Percentiles rank a stretch among this genome's conserved stretches.
Evolutionary conservation across 2,113 vertebrate genomes (phyloP).

Genomic region (Isichthys henryi): DNA sequence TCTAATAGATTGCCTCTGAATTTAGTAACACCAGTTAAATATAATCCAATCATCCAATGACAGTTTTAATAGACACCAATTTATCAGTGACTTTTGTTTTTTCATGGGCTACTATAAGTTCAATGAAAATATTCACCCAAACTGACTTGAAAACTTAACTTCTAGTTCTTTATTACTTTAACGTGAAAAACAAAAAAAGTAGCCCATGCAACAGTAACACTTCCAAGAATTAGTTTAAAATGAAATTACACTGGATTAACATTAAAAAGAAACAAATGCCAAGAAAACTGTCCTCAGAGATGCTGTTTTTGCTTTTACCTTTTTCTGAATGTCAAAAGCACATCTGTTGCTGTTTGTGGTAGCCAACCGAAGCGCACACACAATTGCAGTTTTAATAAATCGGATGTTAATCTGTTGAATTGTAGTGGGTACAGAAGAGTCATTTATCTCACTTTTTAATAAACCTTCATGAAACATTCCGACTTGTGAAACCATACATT

Average conservation of each 20-base stretch:
- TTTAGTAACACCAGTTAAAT: background rate
- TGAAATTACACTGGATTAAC: background rate
- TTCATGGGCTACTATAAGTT: background rate
- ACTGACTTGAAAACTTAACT: background rate
- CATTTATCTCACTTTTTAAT: background rate
- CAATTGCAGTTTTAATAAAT: background rate
- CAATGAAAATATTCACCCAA: background rate
- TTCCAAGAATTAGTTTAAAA: background rate
- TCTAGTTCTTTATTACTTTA: background rate
- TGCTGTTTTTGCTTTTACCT: background rate
- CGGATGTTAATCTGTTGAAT: background rate
- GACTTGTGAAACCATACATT: background rate
- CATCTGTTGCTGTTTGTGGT: background rate
- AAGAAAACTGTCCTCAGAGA: conserved; percentile 4
- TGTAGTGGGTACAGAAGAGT: background rate
- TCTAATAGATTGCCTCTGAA: background rate
- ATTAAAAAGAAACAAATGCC: background rate
- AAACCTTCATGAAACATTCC: background rate
- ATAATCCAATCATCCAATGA: background rate
- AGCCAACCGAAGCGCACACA: background rate
- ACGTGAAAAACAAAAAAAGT: background rate
- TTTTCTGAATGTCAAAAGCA: conserved; percentile 1
- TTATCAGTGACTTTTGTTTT: background rate
- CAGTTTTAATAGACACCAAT: background rate
- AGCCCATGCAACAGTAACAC: background rate